Evolutionary conservation across 2,797 vertebrate genomes (phyloP).

Genomic region (Lacerta agilis): DNA sequence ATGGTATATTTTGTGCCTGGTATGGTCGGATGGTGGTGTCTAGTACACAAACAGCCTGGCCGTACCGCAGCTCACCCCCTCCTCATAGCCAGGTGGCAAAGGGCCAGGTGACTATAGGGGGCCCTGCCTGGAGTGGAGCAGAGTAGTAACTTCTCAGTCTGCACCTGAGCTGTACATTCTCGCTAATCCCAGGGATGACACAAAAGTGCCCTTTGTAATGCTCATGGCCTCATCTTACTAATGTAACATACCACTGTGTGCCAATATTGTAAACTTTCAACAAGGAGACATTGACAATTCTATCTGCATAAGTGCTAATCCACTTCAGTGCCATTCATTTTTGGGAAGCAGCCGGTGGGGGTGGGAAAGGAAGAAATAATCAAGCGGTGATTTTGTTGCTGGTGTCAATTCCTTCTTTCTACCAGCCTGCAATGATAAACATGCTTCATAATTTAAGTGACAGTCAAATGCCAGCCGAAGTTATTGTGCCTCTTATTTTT

Average conservation of each 20-base stretch:
- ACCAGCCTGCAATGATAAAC: neutral
- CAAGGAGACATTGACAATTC: neutral
- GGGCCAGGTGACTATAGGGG: no score
- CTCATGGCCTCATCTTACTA: neutral
- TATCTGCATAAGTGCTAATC: neutral
- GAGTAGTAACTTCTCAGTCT: neutral
- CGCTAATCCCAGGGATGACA: neutral
- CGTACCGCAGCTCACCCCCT: neutral
- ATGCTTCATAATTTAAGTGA: constrained; percentile 2
- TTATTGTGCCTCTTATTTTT: neutral
- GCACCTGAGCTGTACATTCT: neutral
- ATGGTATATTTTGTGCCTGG: neutral
- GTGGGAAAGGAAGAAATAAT: neutral
- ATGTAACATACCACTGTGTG: neutral
- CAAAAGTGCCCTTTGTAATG: no score
- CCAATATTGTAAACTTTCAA: neutral
- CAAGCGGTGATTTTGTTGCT: neutral
- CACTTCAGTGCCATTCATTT: neutral
- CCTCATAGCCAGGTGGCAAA: neutral
- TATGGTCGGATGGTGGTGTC: neutral
- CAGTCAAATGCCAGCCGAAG: neutral
- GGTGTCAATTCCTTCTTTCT: neutral
- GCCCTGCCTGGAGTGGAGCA: neutral
- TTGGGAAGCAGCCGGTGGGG: neutral
- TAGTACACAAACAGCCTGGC: neutral